phyloP scores from a whole-genome alignment of 2,113 vertebrate species.

The Sylvietta virens region DNA sequence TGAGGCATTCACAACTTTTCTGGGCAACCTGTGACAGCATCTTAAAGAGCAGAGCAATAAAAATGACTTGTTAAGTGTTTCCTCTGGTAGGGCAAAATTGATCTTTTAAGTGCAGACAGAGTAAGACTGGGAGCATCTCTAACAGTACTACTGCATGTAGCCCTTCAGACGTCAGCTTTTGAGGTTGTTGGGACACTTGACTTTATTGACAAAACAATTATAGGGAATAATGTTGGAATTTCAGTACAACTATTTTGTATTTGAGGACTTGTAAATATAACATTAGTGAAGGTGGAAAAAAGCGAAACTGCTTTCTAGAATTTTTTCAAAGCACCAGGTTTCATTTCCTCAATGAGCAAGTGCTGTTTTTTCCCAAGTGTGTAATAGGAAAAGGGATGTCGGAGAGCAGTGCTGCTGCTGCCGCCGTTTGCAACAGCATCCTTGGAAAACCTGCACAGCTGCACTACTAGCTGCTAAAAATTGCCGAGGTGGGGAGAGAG shows the following conservation, averaged over 20 bases:
- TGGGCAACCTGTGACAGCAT: not conserved
- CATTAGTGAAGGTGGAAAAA: not conserved
- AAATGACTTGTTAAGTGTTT: not conserved
- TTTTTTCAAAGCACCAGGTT: not conserved
- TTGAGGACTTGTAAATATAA: not conserved
- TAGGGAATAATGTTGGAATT: not conserved
- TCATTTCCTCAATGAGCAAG: rapidly evolving
- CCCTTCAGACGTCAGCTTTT: not conserved
- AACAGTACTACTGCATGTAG: rapidly evolving
- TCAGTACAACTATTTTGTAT: not conserved
- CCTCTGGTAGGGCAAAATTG: not conserved
- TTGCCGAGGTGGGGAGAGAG: not conserved
- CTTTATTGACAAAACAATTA: not conserved
- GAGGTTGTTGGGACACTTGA: not conserved
- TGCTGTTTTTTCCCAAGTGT: not conserved
- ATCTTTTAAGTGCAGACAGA: not conserved
- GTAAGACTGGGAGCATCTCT: not conserved
- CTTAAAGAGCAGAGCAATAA: not conserved
- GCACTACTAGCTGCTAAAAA: not conserved
- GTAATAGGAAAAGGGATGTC: not conserved
- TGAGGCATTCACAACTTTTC: not conserved
- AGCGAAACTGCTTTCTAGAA: not conserved
- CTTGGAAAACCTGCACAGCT: not conserved
- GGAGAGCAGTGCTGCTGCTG: not conserved
- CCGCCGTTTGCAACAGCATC: not conserved